phyloP scores from a whole-genome alignment of 1,140 invertebrate species.

The Leptinotarsa undecemlineata region DNA sequence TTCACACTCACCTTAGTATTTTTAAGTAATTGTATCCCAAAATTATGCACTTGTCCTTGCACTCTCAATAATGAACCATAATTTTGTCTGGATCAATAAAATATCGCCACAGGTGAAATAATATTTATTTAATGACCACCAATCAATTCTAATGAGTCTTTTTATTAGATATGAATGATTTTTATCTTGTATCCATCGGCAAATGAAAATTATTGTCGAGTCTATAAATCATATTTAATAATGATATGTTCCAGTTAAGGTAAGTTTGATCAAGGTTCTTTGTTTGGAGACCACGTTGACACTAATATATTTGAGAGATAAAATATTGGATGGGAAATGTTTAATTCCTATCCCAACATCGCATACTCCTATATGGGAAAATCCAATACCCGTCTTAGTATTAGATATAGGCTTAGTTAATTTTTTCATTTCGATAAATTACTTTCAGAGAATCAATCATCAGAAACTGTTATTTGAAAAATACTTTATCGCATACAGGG shows the following conservation, averaged over 20 bases:
- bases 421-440: no score
- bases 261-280: not conserved
- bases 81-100: not conserved
- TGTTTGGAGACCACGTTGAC: not conserved
- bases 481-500: no score
- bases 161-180: constrained; percentile 10
- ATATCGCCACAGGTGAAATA: constrained; percentile 1
- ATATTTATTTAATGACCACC: constrained; percentile 4
- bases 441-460: no score
- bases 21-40: not conserved
- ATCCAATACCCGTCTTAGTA: no score
- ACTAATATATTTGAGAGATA: no score
- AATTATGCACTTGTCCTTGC: not conserved
- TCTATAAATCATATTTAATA: constrained; percentile 8
- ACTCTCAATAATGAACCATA: not conserved
- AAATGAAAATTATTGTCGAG: constrained; percentile 9
- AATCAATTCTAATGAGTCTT: constrained; percentile 14
- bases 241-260: not conserved
- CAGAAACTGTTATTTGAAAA: no score
- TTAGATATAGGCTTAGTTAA: no score
- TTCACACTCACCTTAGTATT: no score
- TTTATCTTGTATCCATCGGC: constrained; percentile 7
- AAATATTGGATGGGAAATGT: no score
- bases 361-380: no score
- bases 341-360: no score